Percentiles rank a stretch among this genome's conserved stretches.
These are phyloP conservation scores for Euwallacea similis DNA, from an alignment of 1,140 invertebrate species.

Conservation along the genomic window DNA sequence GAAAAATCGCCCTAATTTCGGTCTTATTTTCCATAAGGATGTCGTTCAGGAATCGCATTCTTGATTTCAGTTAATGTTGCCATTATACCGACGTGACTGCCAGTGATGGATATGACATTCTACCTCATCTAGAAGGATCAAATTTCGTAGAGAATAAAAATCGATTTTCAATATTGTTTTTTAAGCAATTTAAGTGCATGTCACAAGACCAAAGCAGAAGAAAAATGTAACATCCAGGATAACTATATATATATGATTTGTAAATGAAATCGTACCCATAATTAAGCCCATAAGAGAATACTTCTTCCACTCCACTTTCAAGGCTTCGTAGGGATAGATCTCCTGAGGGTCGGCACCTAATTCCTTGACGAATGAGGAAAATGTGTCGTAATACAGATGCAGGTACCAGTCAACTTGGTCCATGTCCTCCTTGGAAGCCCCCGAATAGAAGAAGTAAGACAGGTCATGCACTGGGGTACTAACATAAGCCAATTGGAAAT, in stretches of 20 bases:
- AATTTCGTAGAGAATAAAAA: neutral
- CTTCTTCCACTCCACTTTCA: conserved; percentile 49
- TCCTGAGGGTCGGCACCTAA: conserved; percentile 54
- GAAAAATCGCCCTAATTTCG: no score
- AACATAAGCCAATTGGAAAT: conserved; percentile 60
- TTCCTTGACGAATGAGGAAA: conserved; percentile 52
- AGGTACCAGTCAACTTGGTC: conserved; percentile 55
- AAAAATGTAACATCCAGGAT: neutral
- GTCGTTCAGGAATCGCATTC: no score
- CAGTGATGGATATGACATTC: no score
- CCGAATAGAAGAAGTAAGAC: conserved; percentile 60
- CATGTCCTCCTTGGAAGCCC: conserved; percentile 57
- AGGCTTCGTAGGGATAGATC: conserved; percentile 55
- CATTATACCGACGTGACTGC: no score
- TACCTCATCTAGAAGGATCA: no score
- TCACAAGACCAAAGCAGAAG: no score
- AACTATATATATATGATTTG: neutral
- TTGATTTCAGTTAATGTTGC: no score
- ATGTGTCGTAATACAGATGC: conserved; percentile 59
- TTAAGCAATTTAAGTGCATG: no score
- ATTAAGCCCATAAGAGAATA: conserved; percentile 40
- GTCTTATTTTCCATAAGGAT: no score
- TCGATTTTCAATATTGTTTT: no score
- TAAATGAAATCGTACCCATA: neutral
- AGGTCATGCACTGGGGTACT: conserved; percentile 62